Evolutionary conservation across 1,140 invertebrate species (phyloP), one percentile per base, ranked within the genome.

Genomic region (Nasonia longicornis): DNA sequence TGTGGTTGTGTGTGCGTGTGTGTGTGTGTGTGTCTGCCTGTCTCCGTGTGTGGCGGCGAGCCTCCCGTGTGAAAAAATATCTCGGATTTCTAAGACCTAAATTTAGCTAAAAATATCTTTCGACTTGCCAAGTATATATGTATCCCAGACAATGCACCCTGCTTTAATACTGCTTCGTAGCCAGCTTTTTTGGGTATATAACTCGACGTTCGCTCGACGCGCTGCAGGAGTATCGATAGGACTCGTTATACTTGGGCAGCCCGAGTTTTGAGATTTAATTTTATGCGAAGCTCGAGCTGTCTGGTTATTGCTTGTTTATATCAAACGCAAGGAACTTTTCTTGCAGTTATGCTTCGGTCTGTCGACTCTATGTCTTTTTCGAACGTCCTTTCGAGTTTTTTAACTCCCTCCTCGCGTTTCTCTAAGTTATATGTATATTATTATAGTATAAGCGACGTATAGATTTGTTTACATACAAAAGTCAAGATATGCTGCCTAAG

Each of bases 401-500:
- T 20, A n/a, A 58, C 52, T 58, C 4, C 20, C 16, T 58, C 16
- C 48, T 52, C 52, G 52, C 6, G 20, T 73, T 66, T 74, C 7
- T 48, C 2, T 35, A 35, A 58, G 31, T 14, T 35, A 22, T 67
- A 71, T 79, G 31, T 67, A 64, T 63, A 12, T 14, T 26, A 58
- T 52, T 64, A 75, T 75, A 58, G 48, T 26, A 26, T 26, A 81
- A 78, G 69, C 75, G 29, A 67, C 73, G 42, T 70, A 64, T 73
- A 78, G 4, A 72, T 67, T 42, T 66, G 29, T 81, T 75, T 79
- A 81, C 45, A 78, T 81, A 80, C 58, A 81, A 78, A 83, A 78
- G 48, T 83, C 52, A 69, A 83, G 82, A 83, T 83, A 83, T 81
- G 79, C 76, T 83, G 82, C 79, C 79, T 83, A 83, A 83, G 82